Conservation (phyloP, 2,888 invertebrate species). For the Plagiodera versicolora region DNA sequence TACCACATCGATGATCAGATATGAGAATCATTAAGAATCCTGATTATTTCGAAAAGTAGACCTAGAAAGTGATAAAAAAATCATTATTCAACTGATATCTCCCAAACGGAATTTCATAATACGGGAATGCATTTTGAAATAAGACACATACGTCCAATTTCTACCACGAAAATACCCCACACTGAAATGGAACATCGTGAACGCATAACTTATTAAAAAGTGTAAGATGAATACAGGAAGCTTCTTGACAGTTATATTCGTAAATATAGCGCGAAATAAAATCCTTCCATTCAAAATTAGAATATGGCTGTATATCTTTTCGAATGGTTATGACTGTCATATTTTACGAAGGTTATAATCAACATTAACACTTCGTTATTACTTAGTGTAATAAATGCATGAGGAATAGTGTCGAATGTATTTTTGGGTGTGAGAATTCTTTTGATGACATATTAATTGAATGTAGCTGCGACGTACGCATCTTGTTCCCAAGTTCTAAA, state of each 20-base stretch:
- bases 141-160: neutral
- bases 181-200: slow-evolving; percentile 18
- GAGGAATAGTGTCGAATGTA: neutral
- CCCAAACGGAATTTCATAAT: too few species aligned
- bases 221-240: slow-evolving; percentile 39
- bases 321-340: slow-evolving; percentile 22
- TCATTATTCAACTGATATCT: too few species aligned
- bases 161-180: neutral
- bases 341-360: slow-evolving; percentile 26
- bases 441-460: neutral
- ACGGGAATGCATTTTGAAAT: neutral
- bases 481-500: too few species aligned
- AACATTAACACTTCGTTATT: slow-evolving; percentile 28
- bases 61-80: too few species aligned
- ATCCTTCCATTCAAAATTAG: slow-evolving; percentile 24
- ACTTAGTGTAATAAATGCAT: slow-evolving; percentile 15
- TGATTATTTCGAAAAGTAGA: too few species aligned
- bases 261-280: slow-evolving; percentile 32
- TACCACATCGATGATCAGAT: too few species aligned
- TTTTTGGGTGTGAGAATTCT: neutral
- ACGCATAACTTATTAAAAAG: slow-evolving; percentile 33
- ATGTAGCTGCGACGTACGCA: neutral
- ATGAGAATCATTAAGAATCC: too few species aligned
- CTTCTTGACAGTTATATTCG: slow-evolving; percentile 35
- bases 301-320: slow-evolving; percentile 25